Evolutionary conservation across 2,113 vertebrate genomes (phyloP).

Genomic region (Hyaena hyaena): DNA sequence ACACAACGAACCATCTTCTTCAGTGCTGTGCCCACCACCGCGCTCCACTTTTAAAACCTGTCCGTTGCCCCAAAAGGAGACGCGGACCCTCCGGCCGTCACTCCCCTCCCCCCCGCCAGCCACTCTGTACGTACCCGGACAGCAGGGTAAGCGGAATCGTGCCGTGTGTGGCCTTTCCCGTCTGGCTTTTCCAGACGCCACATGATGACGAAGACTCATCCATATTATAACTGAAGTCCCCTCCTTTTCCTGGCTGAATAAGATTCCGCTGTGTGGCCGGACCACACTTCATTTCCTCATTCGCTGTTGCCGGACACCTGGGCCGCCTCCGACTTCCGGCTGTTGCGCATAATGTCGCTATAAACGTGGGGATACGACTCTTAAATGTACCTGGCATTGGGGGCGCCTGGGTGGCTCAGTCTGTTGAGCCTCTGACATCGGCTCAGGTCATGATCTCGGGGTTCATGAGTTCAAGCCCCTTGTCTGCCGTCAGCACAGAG

Average conservation of each 20-base stretch:
- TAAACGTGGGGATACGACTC: rapidly evolving
- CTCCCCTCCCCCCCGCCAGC: background rate
- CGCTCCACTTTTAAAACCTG: background rate
- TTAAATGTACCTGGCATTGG: background rate
- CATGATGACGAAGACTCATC: background rate
- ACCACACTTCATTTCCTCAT: no score
- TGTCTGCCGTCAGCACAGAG: no score
- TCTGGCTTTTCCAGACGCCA: no score
- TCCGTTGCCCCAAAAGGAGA: background rate
- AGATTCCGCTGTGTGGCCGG: rapidly evolving
- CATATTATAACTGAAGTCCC: rapidly evolving
- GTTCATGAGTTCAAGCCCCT: no score
- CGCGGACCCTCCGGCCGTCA: rapidly evolving
- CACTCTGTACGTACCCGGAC: rapidly evolving
- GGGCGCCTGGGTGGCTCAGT: no score
- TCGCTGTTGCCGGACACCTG: rapidly evolving
- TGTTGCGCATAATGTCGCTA: rapidly evolving
- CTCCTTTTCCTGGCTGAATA: background rate
- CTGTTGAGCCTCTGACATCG: no score
- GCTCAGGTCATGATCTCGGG: no score
- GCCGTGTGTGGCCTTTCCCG: rapidly evolving
- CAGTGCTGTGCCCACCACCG: background rate
- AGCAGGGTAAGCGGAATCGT: rapidly evolving
- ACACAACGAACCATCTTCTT: rapidly evolving
- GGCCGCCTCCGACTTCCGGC: background rate